Percentiles rank a stretch among this genome's conserved stretches.
Conservation (phyloP, 2,113 vertebrate genomes). For the Caracal caracal region DNA sequence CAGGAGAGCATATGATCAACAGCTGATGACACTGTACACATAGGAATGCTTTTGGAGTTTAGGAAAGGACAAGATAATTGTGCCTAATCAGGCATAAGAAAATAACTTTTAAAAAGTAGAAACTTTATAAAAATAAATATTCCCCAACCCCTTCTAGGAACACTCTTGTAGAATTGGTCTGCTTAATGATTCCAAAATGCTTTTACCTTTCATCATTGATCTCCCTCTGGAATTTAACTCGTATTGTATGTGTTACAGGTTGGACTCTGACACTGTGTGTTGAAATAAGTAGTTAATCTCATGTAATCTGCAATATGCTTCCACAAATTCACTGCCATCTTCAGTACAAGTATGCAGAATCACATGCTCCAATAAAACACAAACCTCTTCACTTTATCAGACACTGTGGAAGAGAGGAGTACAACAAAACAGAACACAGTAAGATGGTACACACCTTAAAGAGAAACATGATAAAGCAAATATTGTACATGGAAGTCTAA, state of each 20-base stretch:
- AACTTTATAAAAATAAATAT: conserved; percentile 48
- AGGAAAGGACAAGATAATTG: background rate
- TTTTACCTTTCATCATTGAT: conserved; percentile 26
- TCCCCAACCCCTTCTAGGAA: background rate
- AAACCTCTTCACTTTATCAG: background rate
- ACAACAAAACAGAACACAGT: accelerated
- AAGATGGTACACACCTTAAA: background rate
- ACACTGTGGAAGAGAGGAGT: background rate
- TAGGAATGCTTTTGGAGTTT: background rate
- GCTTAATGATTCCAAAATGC: conserved; percentile 46
- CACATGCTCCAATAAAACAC: background rate
- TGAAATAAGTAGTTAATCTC: background rate
- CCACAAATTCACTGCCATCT: conserved; percentile 52
- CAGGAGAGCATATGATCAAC: background rate
- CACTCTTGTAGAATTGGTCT: background rate
- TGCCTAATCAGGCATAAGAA: background rate
- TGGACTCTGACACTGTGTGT: conserved; percentile 53
- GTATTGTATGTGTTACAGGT: background rate
- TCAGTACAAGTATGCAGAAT: background rate
- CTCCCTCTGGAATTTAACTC: conserved; percentile 27
- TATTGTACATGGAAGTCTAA: background rate
- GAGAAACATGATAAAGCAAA: background rate
- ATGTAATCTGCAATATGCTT: conserved; percentile 18
- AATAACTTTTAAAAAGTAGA: background rate
- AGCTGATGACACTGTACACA: background rate